Evolutionary conservation across 2,113 vertebrate genomes (phyloP).

Genomic region (Sapajus apella): DNA sequence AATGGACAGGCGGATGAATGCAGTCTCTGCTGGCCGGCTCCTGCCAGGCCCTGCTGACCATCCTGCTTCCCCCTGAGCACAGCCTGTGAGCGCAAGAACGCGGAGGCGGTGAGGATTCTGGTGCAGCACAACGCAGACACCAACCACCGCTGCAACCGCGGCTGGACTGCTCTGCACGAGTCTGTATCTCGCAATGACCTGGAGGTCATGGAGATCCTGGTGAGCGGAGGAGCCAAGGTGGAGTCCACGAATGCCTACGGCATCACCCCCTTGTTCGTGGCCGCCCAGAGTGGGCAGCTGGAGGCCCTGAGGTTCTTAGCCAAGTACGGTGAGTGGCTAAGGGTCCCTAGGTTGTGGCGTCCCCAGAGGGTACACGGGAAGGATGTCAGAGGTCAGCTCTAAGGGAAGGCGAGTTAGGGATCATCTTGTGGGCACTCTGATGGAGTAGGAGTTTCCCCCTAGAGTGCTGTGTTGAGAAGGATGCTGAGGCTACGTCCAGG

Average conservation of each 20-base stretch:
- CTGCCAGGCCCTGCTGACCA: not conserved
- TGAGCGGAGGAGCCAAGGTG: slow-evolving; percentile 92
- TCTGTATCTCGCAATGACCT: slow-evolving; percentile 89
- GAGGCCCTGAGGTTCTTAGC: slow-evolving; percentile 90
- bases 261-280: slow-evolving; percentile 92
- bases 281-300: slow-evolving; percentile 92
- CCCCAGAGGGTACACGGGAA: not conserved
- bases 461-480: not conserved
- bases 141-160: slow-evolving; percentile 89
- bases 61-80: slow-evolving; percentile 43
- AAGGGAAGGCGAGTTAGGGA: not conserved
- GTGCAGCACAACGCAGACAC: slow-evolving; percentile 86
- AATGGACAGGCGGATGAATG: accelerated
- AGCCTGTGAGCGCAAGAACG: slow-evolving; percentile 92
- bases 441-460: accelerated
- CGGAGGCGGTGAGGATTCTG: slow-evolving; percentile 85
- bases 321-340: slow-evolving; percentile 84
- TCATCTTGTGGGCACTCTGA: not conserved
- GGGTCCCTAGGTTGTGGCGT: not conserved
- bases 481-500: not conserved
- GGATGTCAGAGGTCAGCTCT: not conserved
- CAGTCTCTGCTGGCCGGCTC: not conserved
- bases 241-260: slow-evolving; percentile 89
- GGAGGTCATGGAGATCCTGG: slow-evolving; percentile 92
- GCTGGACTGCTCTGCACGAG: slow-evolving; percentile 94